Evolutionary conservation across 30 jellyfish, hydroid and myxozoan species (phyloP).

Genomic region (Aurelia aurita): DNA sequence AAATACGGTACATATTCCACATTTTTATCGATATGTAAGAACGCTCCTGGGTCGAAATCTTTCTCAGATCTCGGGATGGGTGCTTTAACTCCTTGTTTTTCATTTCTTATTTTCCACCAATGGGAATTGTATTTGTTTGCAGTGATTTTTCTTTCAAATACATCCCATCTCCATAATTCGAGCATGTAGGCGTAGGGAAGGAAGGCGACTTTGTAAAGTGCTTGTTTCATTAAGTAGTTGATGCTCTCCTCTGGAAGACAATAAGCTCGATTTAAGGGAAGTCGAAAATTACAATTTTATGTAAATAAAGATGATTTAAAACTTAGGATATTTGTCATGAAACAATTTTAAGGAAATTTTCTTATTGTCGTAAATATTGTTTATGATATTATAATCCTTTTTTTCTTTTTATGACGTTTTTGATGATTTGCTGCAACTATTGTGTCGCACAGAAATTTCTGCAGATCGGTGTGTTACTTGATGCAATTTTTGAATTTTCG

Average conservation of each 20-base stretch:
- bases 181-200: slow-evolving; percentile 76
- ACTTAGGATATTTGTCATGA: too few species aligned
- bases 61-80: slow-evolving; percentile 59
- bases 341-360: too few species aligned
- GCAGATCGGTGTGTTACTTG: too few species aligned
- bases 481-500: too few species aligned
- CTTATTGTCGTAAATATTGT: too few species aligned
- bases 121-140: slow-evolving; percentile 71
- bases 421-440: too few species aligned
- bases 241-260: slow-evolving; percentile 78
- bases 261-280: background rate
- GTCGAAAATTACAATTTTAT: too few species aligned
- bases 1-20: slow-evolving; percentile 83
- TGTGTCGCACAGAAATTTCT: too few species aligned
- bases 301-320: too few species aligned
- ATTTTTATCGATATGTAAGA: slow-evolving; percentile 84
- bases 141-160: slow-evolving; percentile 54
- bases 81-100: slow-evolving; percentile 70
- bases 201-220: slow-evolving; percentile 65
- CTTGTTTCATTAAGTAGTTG: slow-evolving; percentile 87
- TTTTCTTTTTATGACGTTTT: too few species aligned
- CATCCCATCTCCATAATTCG: slow-evolving; percentile 90
- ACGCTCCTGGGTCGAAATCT: slow-evolving; percentile 85
- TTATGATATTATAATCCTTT: too few species aligned
- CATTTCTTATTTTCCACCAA: slow-evolving; percentile 80